phyloP scores from a whole-genome alignment of 2,888 invertebrate genomes.

The Zelleria hepariella region DNA sequence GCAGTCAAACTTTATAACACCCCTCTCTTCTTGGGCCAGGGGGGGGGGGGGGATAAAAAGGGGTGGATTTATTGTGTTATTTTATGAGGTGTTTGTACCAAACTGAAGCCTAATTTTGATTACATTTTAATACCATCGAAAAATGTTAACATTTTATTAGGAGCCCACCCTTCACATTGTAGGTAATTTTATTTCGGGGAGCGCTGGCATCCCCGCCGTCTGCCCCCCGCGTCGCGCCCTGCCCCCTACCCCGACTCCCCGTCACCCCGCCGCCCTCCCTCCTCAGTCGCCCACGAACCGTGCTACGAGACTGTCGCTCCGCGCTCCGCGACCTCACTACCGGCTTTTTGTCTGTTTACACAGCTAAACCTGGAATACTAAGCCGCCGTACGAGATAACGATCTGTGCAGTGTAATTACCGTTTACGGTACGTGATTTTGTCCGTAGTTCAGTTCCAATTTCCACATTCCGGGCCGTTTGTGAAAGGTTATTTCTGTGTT shows the following conservation, averaged over 20 bases:
- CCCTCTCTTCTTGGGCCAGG: no score
- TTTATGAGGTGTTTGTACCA: no score
- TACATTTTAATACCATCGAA: background rate
- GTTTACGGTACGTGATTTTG: conserved; percentile 64
- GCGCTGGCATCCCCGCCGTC: conserved; percentile 17
- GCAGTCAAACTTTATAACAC: no score
- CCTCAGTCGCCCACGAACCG: conserved; percentile 63
- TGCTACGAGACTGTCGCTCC: conserved; percentile 42
- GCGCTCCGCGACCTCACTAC: conserved; percentile 37
- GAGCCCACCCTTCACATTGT: background rate
- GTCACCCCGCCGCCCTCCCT: conserved; percentile 20
- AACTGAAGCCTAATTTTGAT: no score
- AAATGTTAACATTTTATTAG: background rate
- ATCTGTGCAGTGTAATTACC: conserved; percentile 62
- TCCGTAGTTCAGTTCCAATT: conserved; percentile 47
- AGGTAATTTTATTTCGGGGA: background rate
- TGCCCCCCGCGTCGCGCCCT: conserved; percentile 15
- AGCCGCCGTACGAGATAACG: conserved; percentile 43
- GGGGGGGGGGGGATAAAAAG: no score
- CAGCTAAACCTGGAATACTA: conserved; percentile 38
- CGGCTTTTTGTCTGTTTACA: conserved; percentile 57
- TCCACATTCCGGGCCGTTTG: conserved; percentile 55
- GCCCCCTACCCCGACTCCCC: conserved; percentile 20
- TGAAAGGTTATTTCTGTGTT: conserved; percentile 72
- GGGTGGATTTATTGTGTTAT: no score